Base-by-base conservation (phyloP, 1,140 invertebrate genomes). In the Diorhabda carinulata region DNA sequence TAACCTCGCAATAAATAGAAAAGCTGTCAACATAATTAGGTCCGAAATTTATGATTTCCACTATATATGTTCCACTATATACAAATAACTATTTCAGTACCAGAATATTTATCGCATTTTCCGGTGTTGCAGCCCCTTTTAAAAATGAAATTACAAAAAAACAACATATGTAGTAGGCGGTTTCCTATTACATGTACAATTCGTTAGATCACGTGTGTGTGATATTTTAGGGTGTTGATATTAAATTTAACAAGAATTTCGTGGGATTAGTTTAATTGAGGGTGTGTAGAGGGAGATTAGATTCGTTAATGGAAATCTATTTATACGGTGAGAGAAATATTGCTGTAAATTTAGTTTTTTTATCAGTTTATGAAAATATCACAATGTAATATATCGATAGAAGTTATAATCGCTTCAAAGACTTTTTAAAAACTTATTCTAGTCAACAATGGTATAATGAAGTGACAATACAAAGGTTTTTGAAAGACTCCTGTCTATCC, bases 371-470 rank as follows among this genome's bases (percentile, higher is more conserved):
- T 0, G 25, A 25, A 25, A 25, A 25, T 25, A 25, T 25, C 25
- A 25, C 25, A 25, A 25, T 25, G 25, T 25, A 25, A 25, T 25
- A 25, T 25, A 25, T 25, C 25, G 25, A 25, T 25, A 25, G 25
- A 25, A 25, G 25, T 25, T 25, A 25, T 25, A 25, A 25, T 25
- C 25, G 25, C 25, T 25, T 25, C 25, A 25, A 25, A 25, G 25
- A 25, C 25, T 25, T 25, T 25, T 25, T 25, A 25, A 25, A 25
- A 25, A 25, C 25, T 25, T 25, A 25, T 25, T 25, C 25, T 25
- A 25, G 42, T 9, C 59, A 43, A 61, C 59, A 61, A 61, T 61
- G 42, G 59, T 9, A 41, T 61, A 61, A 61, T 61, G 59, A 61
- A 61, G 25, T 61, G 59, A 43, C 25, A 41, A 40, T 40, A 43